Evolutionary conservation across 2,113 vertebrate species (phyloP).

Genomic region (Hemiscyllium ocellatum): DNA sequence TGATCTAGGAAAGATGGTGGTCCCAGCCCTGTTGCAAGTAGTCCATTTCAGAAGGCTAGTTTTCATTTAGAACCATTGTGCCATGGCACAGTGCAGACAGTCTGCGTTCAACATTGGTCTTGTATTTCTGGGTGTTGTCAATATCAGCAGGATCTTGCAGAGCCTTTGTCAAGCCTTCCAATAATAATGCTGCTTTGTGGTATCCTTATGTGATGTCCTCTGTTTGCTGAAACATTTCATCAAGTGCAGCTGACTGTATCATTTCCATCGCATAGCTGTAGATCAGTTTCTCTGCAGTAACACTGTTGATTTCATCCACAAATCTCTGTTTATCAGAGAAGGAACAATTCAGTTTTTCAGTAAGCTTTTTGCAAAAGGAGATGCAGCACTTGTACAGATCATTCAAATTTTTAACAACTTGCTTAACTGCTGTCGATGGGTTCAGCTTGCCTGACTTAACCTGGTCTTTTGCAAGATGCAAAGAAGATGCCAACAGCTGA

Average conservation of each 20-base stretch:
- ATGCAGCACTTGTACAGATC: constrained; percentile 93
- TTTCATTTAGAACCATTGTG: constrained; percentile 75
- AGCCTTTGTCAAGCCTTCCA: constrained; percentile 88
- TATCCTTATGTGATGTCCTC: constrained; percentile 89
- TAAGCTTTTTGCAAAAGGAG: constrained; percentile 79
- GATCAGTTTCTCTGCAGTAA: constrained; percentile 93
- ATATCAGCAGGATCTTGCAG: constrained; percentile 85
- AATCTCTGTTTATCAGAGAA: constrained; percentile 95
- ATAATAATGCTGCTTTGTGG: constrained; percentile 83
- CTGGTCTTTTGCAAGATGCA: constrained; percentile 91
- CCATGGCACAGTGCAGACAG: constrained; percentile 83
- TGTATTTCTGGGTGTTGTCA: constrained; percentile 88
- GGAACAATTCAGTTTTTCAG: constrained; percentile 85
- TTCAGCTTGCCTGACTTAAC: constrained; percentile 89
- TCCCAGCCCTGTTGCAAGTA: constrained; percentile 43
- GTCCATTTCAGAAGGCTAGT: constrained; percentile 55
- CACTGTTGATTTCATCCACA: constrained; percentile 92
- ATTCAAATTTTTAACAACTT: constrained; percentile 90
- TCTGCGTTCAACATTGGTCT: constrained; percentile 84
- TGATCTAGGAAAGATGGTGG: constrained; percentile 24
- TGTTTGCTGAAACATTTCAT: constrained; percentile 97
- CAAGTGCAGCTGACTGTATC: constrained; percentile 88
- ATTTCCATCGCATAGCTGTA: constrained; percentile 92
- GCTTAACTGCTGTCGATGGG: constrained; percentile 86
- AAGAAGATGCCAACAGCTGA: constrained; percentile 83